Evolutionary conservation across 2,113 vertebrate species (phyloP).

Genomic region (Sarotherodon lohbergeri): DNA sequence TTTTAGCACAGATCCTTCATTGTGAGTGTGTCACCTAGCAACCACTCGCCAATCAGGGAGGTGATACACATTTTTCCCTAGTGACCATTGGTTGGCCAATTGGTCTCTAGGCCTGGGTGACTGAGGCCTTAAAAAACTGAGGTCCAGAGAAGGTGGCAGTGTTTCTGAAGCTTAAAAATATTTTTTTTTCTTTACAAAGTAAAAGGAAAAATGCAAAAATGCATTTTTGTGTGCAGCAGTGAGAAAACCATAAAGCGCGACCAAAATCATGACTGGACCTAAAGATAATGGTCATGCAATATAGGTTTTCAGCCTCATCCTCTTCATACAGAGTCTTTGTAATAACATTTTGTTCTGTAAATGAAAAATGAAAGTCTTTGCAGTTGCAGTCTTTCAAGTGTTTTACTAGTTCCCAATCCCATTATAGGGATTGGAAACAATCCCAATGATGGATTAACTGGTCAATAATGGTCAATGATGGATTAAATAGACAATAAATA

Average conservation of each 20-base stretch:
- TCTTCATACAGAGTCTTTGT: neutral
- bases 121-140: neutral
- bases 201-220: neutral
- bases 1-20: neutral
- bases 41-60: neutral
- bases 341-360: neutral
- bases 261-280: neutral
- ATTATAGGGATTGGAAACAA: neutral
- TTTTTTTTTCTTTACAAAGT: neutral
- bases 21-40: neutral
- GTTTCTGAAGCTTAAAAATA: neutral
- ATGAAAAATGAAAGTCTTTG: neutral
- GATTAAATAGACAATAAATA: neutral
- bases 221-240: neutral
- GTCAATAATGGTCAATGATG: neutral
- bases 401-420: neutral
- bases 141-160: neutral
- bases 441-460: neutral
- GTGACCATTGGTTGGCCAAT: neutral
- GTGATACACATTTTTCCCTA: neutral
- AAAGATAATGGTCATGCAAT: neutral
- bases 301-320: neutral
- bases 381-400: neutral
- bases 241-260: neutral
- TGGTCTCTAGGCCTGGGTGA: neutral